These are phyloP conservation scores for Eclectus roratus DNA, from an alignment of 2,113 vertebrate species.

Conservation along the genomic window DNA sequence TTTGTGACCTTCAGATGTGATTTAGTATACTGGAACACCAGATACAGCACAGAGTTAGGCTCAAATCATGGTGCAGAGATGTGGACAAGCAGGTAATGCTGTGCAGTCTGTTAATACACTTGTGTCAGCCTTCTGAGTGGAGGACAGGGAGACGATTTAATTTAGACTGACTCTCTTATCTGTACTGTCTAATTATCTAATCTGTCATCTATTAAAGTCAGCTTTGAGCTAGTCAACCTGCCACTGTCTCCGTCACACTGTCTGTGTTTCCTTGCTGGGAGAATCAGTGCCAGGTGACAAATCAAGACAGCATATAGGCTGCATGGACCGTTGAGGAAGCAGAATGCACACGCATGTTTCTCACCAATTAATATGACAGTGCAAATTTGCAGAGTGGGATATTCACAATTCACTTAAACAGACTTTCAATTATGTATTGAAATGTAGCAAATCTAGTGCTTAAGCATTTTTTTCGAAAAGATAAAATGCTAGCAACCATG, in stretches of 20 bases:
- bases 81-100: neutral
- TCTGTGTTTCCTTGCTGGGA: neutral
- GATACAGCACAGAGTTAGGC: neutral
- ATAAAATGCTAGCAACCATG: neutral
- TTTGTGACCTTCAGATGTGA: neutral
- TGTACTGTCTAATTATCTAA: too few species aligned
- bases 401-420: neutral
- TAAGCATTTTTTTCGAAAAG: neutral
- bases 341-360: neutral
- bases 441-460: neutral
- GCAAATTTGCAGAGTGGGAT: neutral
- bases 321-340: neutral
- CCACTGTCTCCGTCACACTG: neutral
- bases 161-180: neutral
- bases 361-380: neutral
- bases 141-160: neutral
- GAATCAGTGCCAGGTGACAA: neutral
- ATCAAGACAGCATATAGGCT: neutral
- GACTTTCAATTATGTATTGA: neutral
- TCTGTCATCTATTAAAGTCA: neutral
- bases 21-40: neutral
- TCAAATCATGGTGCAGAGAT: neutral
- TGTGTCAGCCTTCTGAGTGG: neutral
- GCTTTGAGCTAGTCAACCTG: neutral
- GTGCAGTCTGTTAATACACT: neutral